These are phyloP conservation scores for Connochaetes taurinus DNA, from an alignment of 2,113 vertebrate species.

Conservation along the genomic window DNA sequence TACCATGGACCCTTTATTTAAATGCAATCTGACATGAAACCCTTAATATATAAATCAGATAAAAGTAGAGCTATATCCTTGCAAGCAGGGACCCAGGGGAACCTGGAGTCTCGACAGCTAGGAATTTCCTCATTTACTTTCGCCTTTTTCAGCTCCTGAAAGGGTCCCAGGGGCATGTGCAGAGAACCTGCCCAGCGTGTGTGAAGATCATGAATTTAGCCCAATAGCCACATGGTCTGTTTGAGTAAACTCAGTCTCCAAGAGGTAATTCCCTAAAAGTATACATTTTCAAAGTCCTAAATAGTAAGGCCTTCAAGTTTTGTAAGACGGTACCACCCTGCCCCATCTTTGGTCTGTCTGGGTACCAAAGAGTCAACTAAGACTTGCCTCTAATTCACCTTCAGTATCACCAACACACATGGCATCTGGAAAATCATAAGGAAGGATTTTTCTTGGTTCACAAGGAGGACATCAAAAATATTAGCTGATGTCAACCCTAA, in stretches of 20 bases:
- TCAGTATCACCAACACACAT: not conserved
- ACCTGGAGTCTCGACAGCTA: not conserved
- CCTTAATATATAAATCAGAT: constrained; percentile 36
- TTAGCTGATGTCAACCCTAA: not conserved
- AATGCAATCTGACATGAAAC: constrained; percentile 29
- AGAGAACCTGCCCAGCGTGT: not conserved
- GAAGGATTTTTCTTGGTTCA: not conserved
- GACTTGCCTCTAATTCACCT: not conserved
- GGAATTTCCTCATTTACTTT: not conserved
- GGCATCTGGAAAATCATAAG: not conserved
- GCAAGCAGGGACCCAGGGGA: not conserved
- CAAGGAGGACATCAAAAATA: not conserved
- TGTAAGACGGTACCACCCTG: not conserved
- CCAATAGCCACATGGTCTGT: not conserved
- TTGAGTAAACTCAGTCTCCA: not conserved
- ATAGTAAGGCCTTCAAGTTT: not conserved
- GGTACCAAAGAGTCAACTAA: not conserved
- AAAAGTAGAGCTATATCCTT: not conserved
- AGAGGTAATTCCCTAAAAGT: not conserved
- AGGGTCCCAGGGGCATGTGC: not conserved
- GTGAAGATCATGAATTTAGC: too few species aligned
- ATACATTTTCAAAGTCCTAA: not conserved
- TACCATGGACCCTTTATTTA: not conserved
- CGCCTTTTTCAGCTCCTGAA: not conserved
- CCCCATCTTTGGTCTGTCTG: not conserved